Evolutionary conservation across 2,888 invertebrate species (phyloP), one percentile per base, ranked within the genome.

Genomic region (Paralinhomoeus sp.): DNA sequence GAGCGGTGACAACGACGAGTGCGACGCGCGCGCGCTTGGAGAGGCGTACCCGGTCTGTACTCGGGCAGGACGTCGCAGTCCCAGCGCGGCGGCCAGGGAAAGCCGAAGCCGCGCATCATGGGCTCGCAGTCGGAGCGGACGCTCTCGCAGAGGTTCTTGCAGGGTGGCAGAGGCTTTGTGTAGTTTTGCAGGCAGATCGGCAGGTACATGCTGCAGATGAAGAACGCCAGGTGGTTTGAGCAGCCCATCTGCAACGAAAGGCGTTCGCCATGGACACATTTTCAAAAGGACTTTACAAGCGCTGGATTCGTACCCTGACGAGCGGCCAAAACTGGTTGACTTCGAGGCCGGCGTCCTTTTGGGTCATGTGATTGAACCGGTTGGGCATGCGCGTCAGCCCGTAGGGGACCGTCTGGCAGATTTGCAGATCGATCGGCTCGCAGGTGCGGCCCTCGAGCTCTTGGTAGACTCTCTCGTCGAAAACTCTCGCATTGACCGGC

Each of bases 301-400:
- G 27, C 12, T 12, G 27, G 24, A 23, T 15, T 22, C 42, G 35
- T 37, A 57, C 57, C 67, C 91, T 85, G 3, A 97, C 91, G 45
- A 97, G 72, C 1, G 93, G 93, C 82, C 84, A 91, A 67, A 91
- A 97, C 66, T 97, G 91, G 66, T 93, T 89, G 35, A 85, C 87
- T 55, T 71, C 69, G 39, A 93, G 68, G 0, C 91, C 93, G 2
- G 93, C 93, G 67, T 97, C 93, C 51, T 93, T 91, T 53, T 93
- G 93, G 31, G 79, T 82, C 63, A 89, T 87, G 64, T 97, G 91
- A 64, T 89, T 85, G 62, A 91, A 75, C 62, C 83, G 80, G 69
- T 97, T 97, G 40, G 93, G 93, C 77, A 91, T 89, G 13, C 51
- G 46, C 13, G 60, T 60, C 50, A 49, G 48, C 43, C 60, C 60